These are phyloP conservation scores for Amphiprion percula DNA, from an alignment of 2,113 vertebrate genomes.

Conservation along the genomic window DNA sequence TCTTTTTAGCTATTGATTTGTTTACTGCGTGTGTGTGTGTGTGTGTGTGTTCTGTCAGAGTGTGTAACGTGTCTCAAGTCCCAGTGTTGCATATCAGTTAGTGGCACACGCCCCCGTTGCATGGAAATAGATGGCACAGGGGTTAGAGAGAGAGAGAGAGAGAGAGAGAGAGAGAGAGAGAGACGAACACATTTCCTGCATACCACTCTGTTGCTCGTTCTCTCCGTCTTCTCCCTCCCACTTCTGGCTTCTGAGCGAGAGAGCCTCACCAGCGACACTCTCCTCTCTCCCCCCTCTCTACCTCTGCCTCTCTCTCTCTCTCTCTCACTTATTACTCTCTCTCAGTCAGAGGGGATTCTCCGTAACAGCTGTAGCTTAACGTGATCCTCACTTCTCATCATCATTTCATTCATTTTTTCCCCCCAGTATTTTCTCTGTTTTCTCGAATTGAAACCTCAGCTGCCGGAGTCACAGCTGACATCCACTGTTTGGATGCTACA, in stretches of 20 bases:
- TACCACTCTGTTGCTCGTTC: slow-evolving; percentile 58
- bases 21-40: slow-evolving; percentile 8
- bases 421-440: slow-evolving; percentile 3
- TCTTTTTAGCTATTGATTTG: slow-evolving; percentile 27
- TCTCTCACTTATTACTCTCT: slow-evolving; percentile 29
- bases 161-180: slow-evolving; percentile 23
- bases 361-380: slow-evolving; percentile 70
- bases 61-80: slow-evolving; percentile 40
- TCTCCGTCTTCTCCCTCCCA: slow-evolving; percentile 55
- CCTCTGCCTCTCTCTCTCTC: slow-evolving; percentile 41
- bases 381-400: slow-evolving; percentile 49
- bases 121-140: slow-evolving; percentile 71
- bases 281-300: slow-evolving; percentile 21
- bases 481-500: slow-evolving; percentile 38
- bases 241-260: slow-evolving; percentile 47
- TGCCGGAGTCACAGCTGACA: slow-evolving; percentile 32
- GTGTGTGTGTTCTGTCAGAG: slow-evolving; percentile 16
- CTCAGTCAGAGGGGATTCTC: slow-evolving; percentile 61
- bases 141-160: slow-evolving; percentile 36
- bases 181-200: slow-evolving; percentile 71
- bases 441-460: slow-evolving; percentile 18
- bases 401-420: slow-evolving; percentile 34
- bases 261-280: slow-evolving; percentile 27
- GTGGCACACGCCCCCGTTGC: slow-evolving; percentile 28
- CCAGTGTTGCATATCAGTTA: slow-evolving; percentile 20